phyloP scores from a whole-genome alignment of 2,797 vertebrate genomes.

The Crypturellus tataupa region DNA sequence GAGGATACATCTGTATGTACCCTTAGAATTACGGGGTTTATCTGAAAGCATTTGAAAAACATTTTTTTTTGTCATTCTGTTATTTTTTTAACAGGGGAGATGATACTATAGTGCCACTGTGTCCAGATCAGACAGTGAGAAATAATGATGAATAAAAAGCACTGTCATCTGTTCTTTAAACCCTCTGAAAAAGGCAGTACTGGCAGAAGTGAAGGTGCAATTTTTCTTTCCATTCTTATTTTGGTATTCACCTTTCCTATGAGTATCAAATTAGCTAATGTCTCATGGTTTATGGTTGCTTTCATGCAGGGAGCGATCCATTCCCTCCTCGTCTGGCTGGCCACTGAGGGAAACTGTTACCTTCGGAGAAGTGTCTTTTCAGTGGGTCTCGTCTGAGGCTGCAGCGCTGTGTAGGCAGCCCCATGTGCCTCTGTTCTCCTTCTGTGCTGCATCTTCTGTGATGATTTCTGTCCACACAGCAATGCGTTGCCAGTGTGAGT shows the following conservation, averaged over 20 bases:
- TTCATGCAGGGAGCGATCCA: neutral
- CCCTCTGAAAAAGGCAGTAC: neutral
- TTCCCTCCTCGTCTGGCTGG: neutral
- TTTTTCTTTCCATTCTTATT: neutral
- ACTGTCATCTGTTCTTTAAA: neutral
- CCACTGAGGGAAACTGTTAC: neutral
- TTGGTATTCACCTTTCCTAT: neutral
- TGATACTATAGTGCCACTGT: neutral
- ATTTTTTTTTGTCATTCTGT: neutral
- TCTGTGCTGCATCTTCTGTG: neutral
- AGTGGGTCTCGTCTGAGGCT: neutral
- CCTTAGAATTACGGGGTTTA: neutral
- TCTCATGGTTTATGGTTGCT: neutral
- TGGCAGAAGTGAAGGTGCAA: neutral
- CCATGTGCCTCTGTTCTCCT: neutral
- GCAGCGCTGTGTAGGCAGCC: neutral
- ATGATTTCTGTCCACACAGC: neutral
- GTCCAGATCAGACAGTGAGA: neutral
- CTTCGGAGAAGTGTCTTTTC: neutral
- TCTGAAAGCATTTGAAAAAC: neutral
- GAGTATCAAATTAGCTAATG: neutral
- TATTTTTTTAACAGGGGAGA: neutral
- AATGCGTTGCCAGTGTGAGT: neutral
- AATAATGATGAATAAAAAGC: neutral
- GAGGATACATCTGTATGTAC: neutral